These are phyloP conservation scores for Drosophila kambysellisi DNA, from an alignment of 2,888 invertebrate genomes.

Conservation along the genomic window DNA sequence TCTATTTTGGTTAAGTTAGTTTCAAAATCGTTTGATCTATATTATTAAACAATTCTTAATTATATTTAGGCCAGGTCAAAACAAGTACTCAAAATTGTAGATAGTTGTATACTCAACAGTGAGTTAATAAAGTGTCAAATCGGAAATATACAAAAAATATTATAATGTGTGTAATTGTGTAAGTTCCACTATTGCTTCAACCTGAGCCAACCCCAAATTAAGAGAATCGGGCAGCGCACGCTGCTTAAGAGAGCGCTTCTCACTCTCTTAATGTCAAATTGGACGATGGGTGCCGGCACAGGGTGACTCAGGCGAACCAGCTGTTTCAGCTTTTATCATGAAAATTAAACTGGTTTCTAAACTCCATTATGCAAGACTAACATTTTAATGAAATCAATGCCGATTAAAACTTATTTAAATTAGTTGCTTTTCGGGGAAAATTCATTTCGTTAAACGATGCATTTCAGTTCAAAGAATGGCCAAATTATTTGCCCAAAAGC, in stretches of 20 bases:
- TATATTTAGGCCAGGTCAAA: neutral
- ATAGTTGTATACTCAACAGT: neutral
- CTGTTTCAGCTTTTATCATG: conserved; percentile 8
- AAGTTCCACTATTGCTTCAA: neutral
- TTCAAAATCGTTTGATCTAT: neutral
- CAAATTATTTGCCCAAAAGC: neutral
- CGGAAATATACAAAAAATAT: neutral
- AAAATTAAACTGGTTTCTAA: neutral
- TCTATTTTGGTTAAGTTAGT: neutral
- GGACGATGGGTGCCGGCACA: conserved; percentile 25
- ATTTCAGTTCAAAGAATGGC: neutral
- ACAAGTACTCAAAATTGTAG: too few relatives aligned
- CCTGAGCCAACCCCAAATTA: conserved; percentile 32
- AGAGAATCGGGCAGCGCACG: conserved; percentile 27
- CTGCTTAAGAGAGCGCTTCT: conserved; percentile 35
- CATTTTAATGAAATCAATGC: neutral
- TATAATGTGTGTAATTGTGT: neutral
- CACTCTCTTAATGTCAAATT: conserved; percentile 36
- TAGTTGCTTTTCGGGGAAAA: neutral
- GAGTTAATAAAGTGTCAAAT: neutral
- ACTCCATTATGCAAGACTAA: neutral
- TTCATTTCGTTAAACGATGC: neutral
- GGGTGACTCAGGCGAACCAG: conserved; percentile 33
- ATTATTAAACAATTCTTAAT: neutral
- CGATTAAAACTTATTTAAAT: neutral